Percentiles rank a stretch among this genome's conserved stretches.
These are phyloP conservation scores for Bursaphelenchus mucronatus DNA, from an alignment of 1,140 invertebrate genomes.

Conservation along the genomic window DNA sequence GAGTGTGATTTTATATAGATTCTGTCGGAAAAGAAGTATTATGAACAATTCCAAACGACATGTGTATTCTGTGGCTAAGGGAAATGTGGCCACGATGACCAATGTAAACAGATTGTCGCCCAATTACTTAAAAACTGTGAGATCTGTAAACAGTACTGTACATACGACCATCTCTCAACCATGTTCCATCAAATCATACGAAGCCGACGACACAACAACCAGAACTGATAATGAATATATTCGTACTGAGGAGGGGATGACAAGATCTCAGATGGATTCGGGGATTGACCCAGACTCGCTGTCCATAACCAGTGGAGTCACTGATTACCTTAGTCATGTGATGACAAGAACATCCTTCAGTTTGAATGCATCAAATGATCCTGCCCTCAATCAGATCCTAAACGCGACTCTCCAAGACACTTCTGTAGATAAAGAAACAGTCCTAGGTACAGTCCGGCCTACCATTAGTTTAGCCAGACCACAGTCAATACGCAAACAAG, in stretches of 20 bases:
- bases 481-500: no score
- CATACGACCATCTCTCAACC: neutral
- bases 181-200: conserved; percentile 14
- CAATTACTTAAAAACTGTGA: conserved; percentile 21
- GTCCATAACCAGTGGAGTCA: conserved; percentile 46
- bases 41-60: conserved; percentile 24
- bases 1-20: neutral
- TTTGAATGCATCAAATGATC: no score
- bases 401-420: no score
- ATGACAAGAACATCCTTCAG: neutral
- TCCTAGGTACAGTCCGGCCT: no score
- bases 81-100: conserved; percentile 39
- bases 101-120: conserved; percentile 34
- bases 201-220: conserved; percentile 10
- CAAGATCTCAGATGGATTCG: conserved; percentile 46
- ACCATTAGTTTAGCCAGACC: no score
- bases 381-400: no score
- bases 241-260: neutral
- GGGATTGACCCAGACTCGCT: conserved; percentile 52
- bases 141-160: conserved; percentile 2
- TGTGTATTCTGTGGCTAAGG: conserved; percentile 31
- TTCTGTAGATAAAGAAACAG: no score
- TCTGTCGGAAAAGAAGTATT: neutral
- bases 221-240: neutral
- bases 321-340: conserved; percentile 42